phyloP scores from a whole-genome alignment of 2,888 invertebrate genomes.

The Sabatieria punctata region DNA sequence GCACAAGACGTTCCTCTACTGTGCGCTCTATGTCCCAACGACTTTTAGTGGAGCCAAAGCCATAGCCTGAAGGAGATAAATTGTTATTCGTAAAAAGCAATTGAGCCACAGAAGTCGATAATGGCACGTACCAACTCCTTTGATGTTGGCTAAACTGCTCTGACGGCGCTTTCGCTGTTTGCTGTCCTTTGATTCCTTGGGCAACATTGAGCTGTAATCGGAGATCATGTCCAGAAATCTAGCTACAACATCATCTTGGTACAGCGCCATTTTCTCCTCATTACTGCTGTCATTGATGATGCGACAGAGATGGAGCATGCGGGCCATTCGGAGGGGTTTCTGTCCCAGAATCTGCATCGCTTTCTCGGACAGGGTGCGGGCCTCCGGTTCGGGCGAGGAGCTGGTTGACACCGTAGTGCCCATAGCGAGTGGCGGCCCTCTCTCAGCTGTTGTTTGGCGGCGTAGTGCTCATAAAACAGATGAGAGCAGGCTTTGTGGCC shows the following conservation, averaged over 20 bases:
- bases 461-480: too few species aligned
- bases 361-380: neutral
- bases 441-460: too few species aligned
- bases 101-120: too few species aligned
- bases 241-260: constrained; percentile 17
- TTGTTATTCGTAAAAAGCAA: too few species aligned
- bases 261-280: constrained; percentile 18
- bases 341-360: neutral
- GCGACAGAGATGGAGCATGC: constrained; percentile 11
- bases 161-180: constrained; percentile 8
- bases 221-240: constrained; percentile 12
- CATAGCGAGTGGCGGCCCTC: too few species aligned
- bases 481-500: neutral
- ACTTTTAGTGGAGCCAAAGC: constrained; percentile 25
- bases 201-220: neutral
- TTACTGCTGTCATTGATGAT: constrained; percentile 17
- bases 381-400: constrained; percentile 4
- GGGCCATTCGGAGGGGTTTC: neutral
- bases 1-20: constrained; percentile 8
- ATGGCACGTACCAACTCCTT: neutral
- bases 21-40: constrained; percentile 26
- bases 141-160: neutral
- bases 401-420: neutral
- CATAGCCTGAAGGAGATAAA: too few species aligned
- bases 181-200: constrained; percentile 10